phyloP scores from a whole-genome alignment of 1,140 invertebrate species.

The Micrasema minimum region DNA sequence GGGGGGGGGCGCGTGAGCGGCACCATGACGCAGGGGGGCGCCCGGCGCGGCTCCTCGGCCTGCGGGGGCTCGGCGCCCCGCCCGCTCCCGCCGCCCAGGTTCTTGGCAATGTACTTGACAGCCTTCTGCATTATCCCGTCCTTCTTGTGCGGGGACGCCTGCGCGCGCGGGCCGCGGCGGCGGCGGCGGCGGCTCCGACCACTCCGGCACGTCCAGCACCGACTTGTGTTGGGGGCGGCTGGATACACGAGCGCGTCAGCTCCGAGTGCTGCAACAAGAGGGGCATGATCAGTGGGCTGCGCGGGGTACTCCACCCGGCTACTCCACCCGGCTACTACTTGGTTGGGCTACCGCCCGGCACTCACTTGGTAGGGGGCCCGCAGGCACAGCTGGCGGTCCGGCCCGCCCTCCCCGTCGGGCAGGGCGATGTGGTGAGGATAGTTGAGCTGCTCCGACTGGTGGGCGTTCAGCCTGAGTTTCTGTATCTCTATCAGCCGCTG shows the following conservation, averaged over 20 bases:
- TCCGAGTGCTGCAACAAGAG: slow-evolving; percentile 63
- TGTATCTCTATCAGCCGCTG: slow-evolving; percentile 64
- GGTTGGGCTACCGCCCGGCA: too few relatives aligned
- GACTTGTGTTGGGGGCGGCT: slow-evolving; percentile 67
- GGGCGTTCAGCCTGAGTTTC: slow-evolving; percentile 61
- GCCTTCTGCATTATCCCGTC: slow-evolving; percentile 64
- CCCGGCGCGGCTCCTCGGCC: slow-evolving; percentile 23
- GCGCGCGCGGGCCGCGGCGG: background rate
- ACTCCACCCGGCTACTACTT: too few relatives aligned
- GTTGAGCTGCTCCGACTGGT: slow-evolving; percentile 66
- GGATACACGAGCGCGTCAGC: slow-evolving; percentile 66
- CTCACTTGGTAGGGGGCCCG: slow-evolving; percentile 70
- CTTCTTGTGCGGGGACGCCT: slow-evolving; percentile 58
- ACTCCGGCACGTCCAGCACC: slow-evolving; percentile 67
- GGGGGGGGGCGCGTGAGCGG: slow-evolving; percentile 58
- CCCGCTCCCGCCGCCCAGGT: slow-evolving; percentile 46
- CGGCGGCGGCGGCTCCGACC: slow-evolving; percentile 57
- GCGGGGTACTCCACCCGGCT: too few relatives aligned
- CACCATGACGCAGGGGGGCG: slow-evolving; percentile 61
- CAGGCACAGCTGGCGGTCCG: slow-evolving; percentile 68
- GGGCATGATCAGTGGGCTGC: background rate
- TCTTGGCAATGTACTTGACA: slow-evolving; percentile 53
- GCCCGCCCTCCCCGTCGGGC: slow-evolving; percentile 71
- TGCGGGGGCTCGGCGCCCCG: slow-evolving; percentile 55
- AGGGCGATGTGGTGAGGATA: slow-evolving; percentile 71